Evolutionary conservation across 2,888 invertebrate species (phyloP).

Genomic region (Cephus pulcher): DNA sequence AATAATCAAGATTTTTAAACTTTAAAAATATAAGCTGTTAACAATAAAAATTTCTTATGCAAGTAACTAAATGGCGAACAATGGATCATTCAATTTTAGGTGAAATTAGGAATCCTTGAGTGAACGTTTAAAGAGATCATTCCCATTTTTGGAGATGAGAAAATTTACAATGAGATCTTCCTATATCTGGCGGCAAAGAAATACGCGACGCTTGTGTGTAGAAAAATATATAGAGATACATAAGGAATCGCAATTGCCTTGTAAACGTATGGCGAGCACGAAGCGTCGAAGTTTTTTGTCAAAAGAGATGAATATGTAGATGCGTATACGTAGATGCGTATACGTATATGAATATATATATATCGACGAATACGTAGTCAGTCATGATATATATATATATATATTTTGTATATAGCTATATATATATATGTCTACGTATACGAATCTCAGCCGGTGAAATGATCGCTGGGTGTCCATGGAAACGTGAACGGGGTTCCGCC

Average conservation of each 20-base stretch:
- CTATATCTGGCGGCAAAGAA: neutral
- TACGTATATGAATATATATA: neutral
- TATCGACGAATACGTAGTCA: neutral
- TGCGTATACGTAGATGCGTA: neutral
- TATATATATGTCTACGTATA: neutral
- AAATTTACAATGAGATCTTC: too few species aligned
- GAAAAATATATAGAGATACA: neutral
- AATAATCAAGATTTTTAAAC: neutral
- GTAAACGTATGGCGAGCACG: neutral
- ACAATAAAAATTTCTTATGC: neutral
- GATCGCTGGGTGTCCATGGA: conserved; percentile 44
- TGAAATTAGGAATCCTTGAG: neutral
- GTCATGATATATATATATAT: neutral
- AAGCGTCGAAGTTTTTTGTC: neutral
- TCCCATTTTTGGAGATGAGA: too few species aligned
- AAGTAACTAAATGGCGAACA: neutral
- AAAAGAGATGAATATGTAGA: neutral
- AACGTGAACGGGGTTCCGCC: conserved; percentile 52
- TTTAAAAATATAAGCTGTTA: neutral
- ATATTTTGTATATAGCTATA: neutral
- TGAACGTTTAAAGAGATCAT: neutral
- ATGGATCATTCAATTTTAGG: neutral
- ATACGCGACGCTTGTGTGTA: neutral
- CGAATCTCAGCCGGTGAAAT: conserved; percentile 2
- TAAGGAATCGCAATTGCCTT: neutral